Conservation (phyloP, 2,888 invertebrate species). For the Anoplius nigerrimus region DNA sequence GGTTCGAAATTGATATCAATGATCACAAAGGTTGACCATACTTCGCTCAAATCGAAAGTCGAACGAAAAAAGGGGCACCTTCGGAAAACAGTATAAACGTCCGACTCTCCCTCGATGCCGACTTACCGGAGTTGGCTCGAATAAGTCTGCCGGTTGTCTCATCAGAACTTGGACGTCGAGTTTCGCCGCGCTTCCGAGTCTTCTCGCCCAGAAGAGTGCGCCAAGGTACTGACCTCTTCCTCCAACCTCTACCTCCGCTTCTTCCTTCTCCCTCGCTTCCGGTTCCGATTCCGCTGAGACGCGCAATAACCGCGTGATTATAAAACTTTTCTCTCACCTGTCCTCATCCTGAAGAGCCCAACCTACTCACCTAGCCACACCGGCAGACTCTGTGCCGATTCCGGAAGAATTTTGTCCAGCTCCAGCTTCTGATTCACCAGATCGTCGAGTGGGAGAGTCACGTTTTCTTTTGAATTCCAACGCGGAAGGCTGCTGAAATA, state of each 20-base stretch:
- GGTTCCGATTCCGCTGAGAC: conserved; percentile 70
- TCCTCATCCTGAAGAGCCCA: too few relatives aligned
- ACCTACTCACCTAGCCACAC: conserved; percentile 73
- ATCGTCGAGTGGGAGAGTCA: too few relatives aligned
- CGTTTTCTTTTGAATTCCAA: too few relatives aligned
- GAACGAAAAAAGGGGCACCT: too few relatives aligned
- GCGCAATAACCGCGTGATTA: conserved; percentile 1
- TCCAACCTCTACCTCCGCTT: too few relatives aligned
- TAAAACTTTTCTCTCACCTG: conserved; percentile 1
- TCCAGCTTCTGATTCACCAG: too few relatives aligned
- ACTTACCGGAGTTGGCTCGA: conserved; percentile 81
- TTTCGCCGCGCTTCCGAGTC: conserved; percentile 84
- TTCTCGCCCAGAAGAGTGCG: conserved; percentile 84
- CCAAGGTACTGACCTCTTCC: conserved; percentile 73
- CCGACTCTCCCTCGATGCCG: not conserved
- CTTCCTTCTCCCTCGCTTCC: conserved; percentile 63
- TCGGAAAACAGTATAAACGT: too few relatives aligned
- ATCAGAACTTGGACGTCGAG: conserved; percentile 85
- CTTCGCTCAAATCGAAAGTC: too few relatives aligned
- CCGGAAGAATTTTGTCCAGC: too few relatives aligned
- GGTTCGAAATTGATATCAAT: too few relatives aligned
- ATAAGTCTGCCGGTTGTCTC: conserved; percentile 81
- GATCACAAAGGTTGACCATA: too few relatives aligned
- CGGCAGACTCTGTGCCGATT: conserved; percentile 62
- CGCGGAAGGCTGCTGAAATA: too few relatives aligned